phyloP scores from a whole-genome alignment of 2,888 invertebrate genomes.

The Encarsia formosa region DNA sequence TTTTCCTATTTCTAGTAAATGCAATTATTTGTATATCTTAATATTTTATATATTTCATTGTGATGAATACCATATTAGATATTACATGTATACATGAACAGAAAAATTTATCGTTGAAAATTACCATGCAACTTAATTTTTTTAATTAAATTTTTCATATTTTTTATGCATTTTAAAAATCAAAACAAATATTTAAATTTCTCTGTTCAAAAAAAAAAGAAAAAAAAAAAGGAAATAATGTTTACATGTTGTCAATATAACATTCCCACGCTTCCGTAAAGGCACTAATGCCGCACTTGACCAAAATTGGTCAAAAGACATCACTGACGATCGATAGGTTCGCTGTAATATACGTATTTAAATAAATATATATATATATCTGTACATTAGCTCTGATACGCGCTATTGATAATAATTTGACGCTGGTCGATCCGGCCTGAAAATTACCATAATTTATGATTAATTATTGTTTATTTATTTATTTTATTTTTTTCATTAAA shows the following conservation, averaged over 20 bases:
- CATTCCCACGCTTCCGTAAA: conserved; percentile 52
- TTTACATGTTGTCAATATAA: conserved; percentile 52
- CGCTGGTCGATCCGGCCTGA: neutral
- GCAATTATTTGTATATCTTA: neutral
- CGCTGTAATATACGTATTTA: conserved; percentile 17
- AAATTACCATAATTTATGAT: too few species aligned
- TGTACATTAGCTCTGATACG: too few species aligned
- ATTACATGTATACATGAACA: conserved; percentile 40
- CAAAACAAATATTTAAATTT: conserved; percentile 26
- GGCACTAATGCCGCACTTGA: conserved; percentile 52
- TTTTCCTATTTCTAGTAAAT: conserved; percentile 1
- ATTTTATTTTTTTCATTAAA: too few species aligned
- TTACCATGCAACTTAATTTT: too few species aligned
- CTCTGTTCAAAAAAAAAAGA: conserved; percentile 41
- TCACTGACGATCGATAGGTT: conserved; percentile 38
- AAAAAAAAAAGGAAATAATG: conserved; percentile 41
- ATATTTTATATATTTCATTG: conserved; percentile 22
- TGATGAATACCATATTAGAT: conserved; percentile 31
- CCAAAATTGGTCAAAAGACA: conserved; percentile 41
- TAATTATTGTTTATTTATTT: too few species aligned
- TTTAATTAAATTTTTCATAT: neutral
- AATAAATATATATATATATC: conserved; percentile 19
- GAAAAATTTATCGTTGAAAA: conserved; percentile 31
- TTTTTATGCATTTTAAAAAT: neutral
- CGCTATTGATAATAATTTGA: neutral